Evolutionary conservation across 2,888 invertebrate species (phyloP), one percentile per base, ranked within the genome.

Genomic region (Blastobasis adustella): DNA sequence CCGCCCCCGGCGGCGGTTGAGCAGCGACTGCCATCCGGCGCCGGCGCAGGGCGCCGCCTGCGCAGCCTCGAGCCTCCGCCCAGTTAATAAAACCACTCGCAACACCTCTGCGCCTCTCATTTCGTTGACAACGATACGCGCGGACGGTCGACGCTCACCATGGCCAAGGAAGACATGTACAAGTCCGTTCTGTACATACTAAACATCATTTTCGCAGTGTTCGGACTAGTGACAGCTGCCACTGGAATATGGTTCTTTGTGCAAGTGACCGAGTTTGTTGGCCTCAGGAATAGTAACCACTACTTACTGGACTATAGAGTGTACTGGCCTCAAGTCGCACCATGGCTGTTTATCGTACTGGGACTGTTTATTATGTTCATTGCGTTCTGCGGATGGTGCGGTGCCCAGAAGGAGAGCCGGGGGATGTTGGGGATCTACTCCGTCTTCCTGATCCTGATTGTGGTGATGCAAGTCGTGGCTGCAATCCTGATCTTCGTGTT

Each of bases 211-310:
- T 88, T 81, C 72, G 87, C 84, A 37, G 70, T 88, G 53, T 86
- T 87, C 64, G 87, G 87, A 6, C 63, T 88, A 37, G 74, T 79
- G 51, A 82, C 85, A 39, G 83, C 85, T 2, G 84, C 86, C 9
- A 81, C 82, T 1, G 86, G 86, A 4, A 85, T 87, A 49, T 88
- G 87, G 87, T 88, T 88, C 74, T 88, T 87, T 68, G 87, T 87
- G 62, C 86, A 88, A 52, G 61, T 88, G 6, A 69, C 78, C 4
- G 87, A 88, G 62, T 86, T 88, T 59, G 86, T 87, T 47, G 65
- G 73, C 10, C 56, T 88, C 55, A 72, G 88, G 61, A 88, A 88
- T 60, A 82, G 72, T 56, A 88, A 88, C 73, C 88, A 87, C 53
- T 88, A 87, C 49, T 54, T 88, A 42, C 52, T 87, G 69, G 88